These are phyloP conservation scores for Drosophila phalerata DNA, from an alignment of 2,888 invertebrate species.

Conservation along the genomic window DNA sequence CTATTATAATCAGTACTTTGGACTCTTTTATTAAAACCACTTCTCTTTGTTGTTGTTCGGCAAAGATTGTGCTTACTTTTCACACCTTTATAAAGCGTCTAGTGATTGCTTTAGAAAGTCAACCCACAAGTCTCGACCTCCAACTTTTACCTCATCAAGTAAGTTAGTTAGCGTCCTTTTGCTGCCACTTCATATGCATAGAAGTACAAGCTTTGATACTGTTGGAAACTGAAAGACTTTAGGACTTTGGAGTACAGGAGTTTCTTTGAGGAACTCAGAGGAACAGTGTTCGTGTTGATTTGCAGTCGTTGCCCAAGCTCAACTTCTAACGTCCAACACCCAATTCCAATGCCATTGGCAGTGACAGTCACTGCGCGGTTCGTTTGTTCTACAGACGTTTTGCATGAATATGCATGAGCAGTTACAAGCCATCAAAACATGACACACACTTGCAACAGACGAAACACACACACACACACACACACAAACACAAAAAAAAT, in stretches of 20 bases:
- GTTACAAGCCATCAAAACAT: conserved; percentile 78
- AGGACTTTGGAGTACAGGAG: conserved; percentile 12
- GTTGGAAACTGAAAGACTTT: conserved; percentile 31
- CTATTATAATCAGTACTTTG: neutral
- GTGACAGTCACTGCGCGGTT: conserved; percentile 54
- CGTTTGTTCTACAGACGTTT: conserved; percentile 66
- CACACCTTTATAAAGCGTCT: neutral
- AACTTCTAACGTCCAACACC: conserved; percentile 3
- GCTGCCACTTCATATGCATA: conserved; percentile 14
- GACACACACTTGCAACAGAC: conserved; percentile 48
- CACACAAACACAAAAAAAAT: neutral
- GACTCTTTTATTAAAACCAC: too few species aligned
- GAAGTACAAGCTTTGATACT: conserved; percentile 14
- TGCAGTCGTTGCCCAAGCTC: conserved; percentile 17
- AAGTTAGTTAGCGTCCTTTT: conserved; percentile 52
- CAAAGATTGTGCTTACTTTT: neutral
- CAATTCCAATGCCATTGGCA: conserved; percentile 50
- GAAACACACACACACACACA: neutral
- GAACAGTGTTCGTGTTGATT: conserved; percentile 42
- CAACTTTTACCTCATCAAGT: conserved; percentile 50
- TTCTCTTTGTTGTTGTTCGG: neutral
- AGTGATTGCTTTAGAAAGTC: conserved; percentile 1
- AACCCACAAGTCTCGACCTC: conserved; percentile 3
- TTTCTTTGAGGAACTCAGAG: conserved; percentile 30
- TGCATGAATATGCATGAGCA: conserved; percentile 77